phyloP scores from a whole-genome alignment of 2,888 invertebrate species.

The Patella depressa region DNA sequence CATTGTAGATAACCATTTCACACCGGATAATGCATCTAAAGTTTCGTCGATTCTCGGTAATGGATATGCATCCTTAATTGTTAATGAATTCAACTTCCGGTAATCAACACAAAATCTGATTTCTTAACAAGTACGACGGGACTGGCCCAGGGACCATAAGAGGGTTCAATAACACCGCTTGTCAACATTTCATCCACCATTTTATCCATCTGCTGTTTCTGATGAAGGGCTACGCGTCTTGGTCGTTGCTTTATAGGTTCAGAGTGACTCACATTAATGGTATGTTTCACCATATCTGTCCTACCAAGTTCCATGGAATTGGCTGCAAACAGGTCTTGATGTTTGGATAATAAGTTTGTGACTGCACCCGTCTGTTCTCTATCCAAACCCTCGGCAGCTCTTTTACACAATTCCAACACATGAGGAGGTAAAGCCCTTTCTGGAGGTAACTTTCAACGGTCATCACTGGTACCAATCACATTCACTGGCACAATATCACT shows the following conservation, averaged over 20 bases:
- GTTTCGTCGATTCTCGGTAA: conserved; percentile 5
- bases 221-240: not conserved
- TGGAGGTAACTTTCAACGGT: not conserved
- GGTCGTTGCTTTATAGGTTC: conserved; percentile 5
- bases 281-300: not conserved
- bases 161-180: too few species aligned
- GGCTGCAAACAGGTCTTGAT: conserved; percentile 1
- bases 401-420: conserved; percentile 3
- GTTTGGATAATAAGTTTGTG: not conserved
- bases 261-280: not conserved
- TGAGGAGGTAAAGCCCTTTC: not conserved
- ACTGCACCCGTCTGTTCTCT: not conserved
- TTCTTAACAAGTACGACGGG: too few species aligned
- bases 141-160: too few species aligned
- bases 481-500: not conserved
- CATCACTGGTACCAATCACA: not conserved
- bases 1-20: not conserved
- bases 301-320: not conserved
- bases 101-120: too few species aligned
- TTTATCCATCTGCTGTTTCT: too few species aligned
- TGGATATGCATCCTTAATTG: too few species aligned
- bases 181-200: too few species aligned
- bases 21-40: not conserved
- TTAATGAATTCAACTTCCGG: too few species aligned
- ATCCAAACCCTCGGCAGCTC: conserved; percentile 1